These are phyloP conservation scores for Pitta sordida DNA, from an alignment of 2,113 vertebrate species.

Conservation along the genomic window DNA sequence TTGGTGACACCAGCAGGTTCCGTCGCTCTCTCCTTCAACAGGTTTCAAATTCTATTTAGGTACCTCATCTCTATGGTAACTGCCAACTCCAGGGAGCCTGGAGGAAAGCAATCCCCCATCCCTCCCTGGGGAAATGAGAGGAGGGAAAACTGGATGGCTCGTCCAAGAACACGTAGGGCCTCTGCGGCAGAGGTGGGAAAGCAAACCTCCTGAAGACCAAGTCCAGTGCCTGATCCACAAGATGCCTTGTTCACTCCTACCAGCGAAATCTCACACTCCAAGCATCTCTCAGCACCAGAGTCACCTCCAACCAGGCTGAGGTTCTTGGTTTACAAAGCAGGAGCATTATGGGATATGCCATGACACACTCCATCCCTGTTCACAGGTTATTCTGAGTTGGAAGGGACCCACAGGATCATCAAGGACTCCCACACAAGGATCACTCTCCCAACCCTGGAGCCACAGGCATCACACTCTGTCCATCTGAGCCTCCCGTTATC, in stretches of 20 bases:
- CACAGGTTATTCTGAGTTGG: too few relatives aligned
- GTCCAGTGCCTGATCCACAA: not conserved
- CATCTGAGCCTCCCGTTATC: too few relatives aligned
- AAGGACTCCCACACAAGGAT: too few relatives aligned
- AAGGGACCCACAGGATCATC: too few relatives aligned
- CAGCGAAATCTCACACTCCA: not conserved
- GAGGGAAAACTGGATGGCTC: not conserved
- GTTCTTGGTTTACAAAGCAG: not conserved
- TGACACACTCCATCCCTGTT: accelerated
- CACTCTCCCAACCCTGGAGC: too few relatives aligned
- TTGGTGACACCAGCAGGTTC: not conserved
- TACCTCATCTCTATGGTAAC: conserved; percentile 47
- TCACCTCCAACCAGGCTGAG: accelerated
- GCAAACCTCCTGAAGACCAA: not conserved
- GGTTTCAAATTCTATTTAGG: conserved; percentile 46
- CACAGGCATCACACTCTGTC: too few relatives aligned
- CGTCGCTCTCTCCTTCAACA: conserved; percentile 3
- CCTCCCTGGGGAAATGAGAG: not conserved
- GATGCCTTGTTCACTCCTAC: not conserved
- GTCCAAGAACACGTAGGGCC: not conserved
- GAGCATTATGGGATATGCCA: not conserved
- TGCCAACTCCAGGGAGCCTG: not conserved
- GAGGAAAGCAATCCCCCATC: not conserved
- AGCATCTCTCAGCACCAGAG: not conserved
- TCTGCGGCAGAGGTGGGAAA: not conserved